Base-by-base conservation (phyloP, 1,140 invertebrate species). In the Plutomurus gul region DNA sequence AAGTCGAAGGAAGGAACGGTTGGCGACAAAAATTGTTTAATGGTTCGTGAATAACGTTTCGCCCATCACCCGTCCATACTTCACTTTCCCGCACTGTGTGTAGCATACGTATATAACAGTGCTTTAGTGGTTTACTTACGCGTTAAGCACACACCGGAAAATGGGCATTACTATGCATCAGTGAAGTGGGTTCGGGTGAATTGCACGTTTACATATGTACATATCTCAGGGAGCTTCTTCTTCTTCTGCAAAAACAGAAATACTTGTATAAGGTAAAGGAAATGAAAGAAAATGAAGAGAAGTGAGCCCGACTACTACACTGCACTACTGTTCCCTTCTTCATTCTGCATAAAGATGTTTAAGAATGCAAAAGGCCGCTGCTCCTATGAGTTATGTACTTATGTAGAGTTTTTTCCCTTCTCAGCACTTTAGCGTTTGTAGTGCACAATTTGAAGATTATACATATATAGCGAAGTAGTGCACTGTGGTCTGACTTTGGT, bases 21-120 rank as follows among this genome's bases (percentile, higher is more conserved):
- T 72, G 70, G 39, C 36, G 36, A 72, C 70, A 72, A 46, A 72
- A 72, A 72, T 72, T 72, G 70, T 72, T 72, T 40, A 72, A 72
- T 72, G 70, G 70, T 20, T 72, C 70, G 70, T 72, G 39, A 72
- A 72, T 37, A 46, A 65, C 56, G 56, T 65, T 65, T 65, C 56
- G 56, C 56, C 56, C 56, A 65, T 65, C 27, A 65, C 20, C 20
- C 56, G 56, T 36, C 25, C 27, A 33, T 60, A 60, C 27, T 27
- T 60, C 16, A 60, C 22, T 60, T 20, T 25, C 8, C 7, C 27
- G 30, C 27, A 11, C 7, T 33, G 27, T n/a, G 56, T 65, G 27
- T 33, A 25, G 20, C 47, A 51, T 51, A 51, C 18, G 20, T 49
- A 49, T 49, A 4, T 30, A 65, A 5, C 16, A 30, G n/a, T n/a